Evolutionary conservation across 2,888 invertebrate genomes (phyloP).

Genomic region (Dermolepida albohirtum): DNA sequence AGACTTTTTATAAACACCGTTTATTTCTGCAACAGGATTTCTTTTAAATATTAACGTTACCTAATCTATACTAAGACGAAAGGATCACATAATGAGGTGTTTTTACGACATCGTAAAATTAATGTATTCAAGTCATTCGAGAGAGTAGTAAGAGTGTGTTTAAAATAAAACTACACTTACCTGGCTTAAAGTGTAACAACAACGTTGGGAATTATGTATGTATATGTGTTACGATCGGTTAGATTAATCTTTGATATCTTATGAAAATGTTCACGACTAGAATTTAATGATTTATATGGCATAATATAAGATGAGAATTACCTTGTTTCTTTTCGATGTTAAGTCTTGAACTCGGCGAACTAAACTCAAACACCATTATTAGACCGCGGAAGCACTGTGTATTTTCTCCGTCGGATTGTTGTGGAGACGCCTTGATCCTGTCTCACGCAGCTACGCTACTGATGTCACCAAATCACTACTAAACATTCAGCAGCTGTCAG

Average conservation of each 20-base stretch:
- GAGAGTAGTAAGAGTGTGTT: conserved; percentile 28
- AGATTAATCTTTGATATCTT: conserved; percentile 11
- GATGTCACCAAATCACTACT: conserved; percentile 56
- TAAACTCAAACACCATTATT: background rate
- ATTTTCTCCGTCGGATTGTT: conserved; percentile 35
- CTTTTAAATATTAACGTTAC: conserved; percentile 18
- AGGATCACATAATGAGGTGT: conserved; percentile 33
- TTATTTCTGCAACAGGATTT: conserved; percentile 6
- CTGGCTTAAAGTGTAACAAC: conserved; percentile 29
- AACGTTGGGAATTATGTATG: conserved; percentile 5
- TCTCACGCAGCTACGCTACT: conserved; percentile 61
- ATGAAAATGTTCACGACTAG: conserved; percentile 8
- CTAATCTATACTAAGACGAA: conserved; percentile 19
- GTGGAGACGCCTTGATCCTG: conserved; percentile 49
- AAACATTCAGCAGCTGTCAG: conserved; percentile 61
- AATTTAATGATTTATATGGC: conserved; percentile 15
- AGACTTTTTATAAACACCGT: background rate
- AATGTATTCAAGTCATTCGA: conserved; percentile 32
- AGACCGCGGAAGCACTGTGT: conserved; percentile 8
- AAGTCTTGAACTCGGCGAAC: background rate
- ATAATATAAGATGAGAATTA: conserved; percentile 10
- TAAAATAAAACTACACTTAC: conserved; percentile 30
- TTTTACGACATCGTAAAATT: conserved; percentile 35
- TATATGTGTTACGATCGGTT: conserved; percentile 1
- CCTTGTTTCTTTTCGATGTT: background rate